Evolutionary conservation across 2,888 invertebrate genomes (phyloP).

Genomic region (Alviniconcha strummeri): DNA sequence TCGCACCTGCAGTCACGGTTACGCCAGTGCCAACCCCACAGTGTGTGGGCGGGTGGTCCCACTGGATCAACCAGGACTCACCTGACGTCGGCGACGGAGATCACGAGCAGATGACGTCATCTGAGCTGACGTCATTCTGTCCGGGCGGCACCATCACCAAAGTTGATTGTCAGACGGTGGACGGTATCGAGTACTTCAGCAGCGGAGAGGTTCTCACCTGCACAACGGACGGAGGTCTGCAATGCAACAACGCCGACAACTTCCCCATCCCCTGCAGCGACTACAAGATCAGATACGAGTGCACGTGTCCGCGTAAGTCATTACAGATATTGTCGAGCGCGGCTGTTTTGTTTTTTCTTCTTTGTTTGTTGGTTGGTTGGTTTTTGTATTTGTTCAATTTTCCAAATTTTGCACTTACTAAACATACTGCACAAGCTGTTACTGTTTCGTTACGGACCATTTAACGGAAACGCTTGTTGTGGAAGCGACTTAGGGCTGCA

Average conservation of each 20-base stretch:
- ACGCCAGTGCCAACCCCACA: constrained; percentile 37
- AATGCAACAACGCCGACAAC: constrained; percentile 62
- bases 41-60: constrained; percentile 34
- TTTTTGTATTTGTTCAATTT: too few species aligned
- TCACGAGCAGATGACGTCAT: constrained; percentile 42
- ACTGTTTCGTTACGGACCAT: too few species aligned
- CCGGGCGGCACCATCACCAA: constrained; percentile 42
- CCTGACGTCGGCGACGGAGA: constrained; percentile 45
- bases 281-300: constrained; percentile 58
- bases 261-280: constrained; percentile 52
- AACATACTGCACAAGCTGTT: too few species aligned
- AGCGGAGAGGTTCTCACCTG: constrained; percentile 54
- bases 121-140: constrained; percentile 48
- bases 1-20: constrained; percentile 13
- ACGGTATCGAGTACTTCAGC: constrained; percentile 43
- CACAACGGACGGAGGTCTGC: constrained; percentile 81
- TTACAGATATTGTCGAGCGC: not conserved
- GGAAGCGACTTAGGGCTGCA: too few species aligned
- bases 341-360: not conserved
- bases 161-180: constrained; percentile 54
- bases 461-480: too few species aligned
- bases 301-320: constrained; percentile 21
- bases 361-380: not conserved
- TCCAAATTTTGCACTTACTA: too few species aligned
- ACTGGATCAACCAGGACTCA: constrained; percentile 41